Percentiles rank a stretch among this genome's conserved stretches.
These are phyloP conservation scores for Poecilia latipinna DNA, from an alignment of 2,113 vertebrate genomes.

Conservation along the genomic window DNA sequence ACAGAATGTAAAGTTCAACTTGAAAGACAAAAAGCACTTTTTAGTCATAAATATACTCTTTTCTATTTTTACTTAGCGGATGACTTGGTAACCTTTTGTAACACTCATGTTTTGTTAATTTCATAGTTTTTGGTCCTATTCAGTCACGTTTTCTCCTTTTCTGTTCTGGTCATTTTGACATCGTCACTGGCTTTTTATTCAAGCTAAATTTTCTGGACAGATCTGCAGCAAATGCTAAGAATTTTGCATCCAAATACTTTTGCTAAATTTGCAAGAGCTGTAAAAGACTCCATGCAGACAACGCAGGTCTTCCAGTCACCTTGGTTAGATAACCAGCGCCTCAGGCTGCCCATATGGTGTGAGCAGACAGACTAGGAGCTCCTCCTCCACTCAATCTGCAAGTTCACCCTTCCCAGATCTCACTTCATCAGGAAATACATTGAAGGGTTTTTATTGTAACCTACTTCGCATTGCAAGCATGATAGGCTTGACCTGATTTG, in stretches of 20 bases:
- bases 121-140: background rate
- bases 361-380: slow-evolving; percentile 40
- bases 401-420: slow-evolving; percentile 41
- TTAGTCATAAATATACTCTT: background rate
- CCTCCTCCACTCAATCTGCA: slow-evolving; percentile 63
- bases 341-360: slow-evolving; percentile 66
- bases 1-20: background rate
- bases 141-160: background rate
- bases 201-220: background rate
- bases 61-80: background rate
- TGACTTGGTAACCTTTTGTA: background rate
- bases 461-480: slow-evolving; percentile 21
- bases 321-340: slow-evolving; percentile 60
- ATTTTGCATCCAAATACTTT: background rate
- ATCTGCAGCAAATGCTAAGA: background rate
- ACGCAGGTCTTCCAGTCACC: slow-evolving; percentile 50
- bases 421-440: slow-evolving; percentile 30
- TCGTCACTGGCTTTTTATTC: background rate
- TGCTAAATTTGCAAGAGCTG: slow-evolving; percentile 9
- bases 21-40: background rate
- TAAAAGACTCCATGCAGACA: slow-evolving; percentile 1
- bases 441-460: slow-evolving; percentile 26
- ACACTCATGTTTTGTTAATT: background rate
- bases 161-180: background rate
- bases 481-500: background rate